Percentiles rank a stretch among this genome's conserved stretches.
Conservation (phyloP, 2,113 vertebrate genomes). For the Hippocampus guttulatus region DNA sequence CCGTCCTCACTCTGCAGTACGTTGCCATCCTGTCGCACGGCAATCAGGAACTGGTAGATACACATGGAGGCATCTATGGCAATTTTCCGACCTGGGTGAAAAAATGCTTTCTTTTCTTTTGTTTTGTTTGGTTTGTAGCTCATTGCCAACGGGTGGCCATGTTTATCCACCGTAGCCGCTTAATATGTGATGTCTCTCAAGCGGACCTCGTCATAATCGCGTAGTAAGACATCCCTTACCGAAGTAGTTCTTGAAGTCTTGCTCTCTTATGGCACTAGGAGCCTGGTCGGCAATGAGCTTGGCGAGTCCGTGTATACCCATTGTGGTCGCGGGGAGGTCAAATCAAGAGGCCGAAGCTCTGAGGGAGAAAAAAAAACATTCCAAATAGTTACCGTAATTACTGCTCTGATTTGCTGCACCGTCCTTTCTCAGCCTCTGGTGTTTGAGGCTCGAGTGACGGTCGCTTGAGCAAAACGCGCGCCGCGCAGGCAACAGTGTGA, state of each 20-base stretch:
- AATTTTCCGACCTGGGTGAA: conserved; percentile 80
- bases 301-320: conserved; percentile 96
- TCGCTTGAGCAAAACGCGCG: neutral
- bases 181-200: neutral
- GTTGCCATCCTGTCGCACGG: conserved; percentile 90
- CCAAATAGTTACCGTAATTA: neutral
- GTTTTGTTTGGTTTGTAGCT: neutral
- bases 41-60: conserved; percentile 97
- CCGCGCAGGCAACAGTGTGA: too few relatives aligned
- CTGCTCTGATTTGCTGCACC: neutral
- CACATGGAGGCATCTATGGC: conserved; percentile 98
- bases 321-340: conserved; percentile 42
- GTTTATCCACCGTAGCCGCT: too few relatives aligned
- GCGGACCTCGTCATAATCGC: neutral
- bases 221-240: conserved; percentile 53
- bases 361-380: conserved; percentile 8
- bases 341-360: conserved; percentile 12
- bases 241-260: conserved; percentile 93
- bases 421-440: neutral
- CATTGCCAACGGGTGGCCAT: neutral
- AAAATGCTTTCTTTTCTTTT: neutral
- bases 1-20: conserved; percentile 89
- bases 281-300: conserved; percentile 92
- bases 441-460: too few relatives aligned
- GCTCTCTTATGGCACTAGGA: conserved; percentile 86